A percentile compares a stretch with the other conserved stretches of the same genome.
phyloP scores from a whole-genome alignment of 1,140 invertebrate genomes.

The Procambarus virginalis region DNA sequence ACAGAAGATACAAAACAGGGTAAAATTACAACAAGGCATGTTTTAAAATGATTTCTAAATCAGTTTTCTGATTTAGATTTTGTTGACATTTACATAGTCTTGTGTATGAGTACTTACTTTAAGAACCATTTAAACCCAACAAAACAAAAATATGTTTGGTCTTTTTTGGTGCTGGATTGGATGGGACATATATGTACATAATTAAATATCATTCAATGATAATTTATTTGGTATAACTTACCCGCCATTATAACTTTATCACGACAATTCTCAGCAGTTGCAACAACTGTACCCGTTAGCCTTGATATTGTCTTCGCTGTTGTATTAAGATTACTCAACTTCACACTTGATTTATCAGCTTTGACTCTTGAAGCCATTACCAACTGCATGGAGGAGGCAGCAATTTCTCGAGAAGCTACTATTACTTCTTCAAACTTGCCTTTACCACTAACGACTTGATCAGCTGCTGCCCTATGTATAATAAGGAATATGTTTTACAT shows the following conservation, averaged over 20 bases:
- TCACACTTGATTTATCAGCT: slow-evolving; percentile 85
- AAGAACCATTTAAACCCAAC: no score
- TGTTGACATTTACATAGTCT: no score
- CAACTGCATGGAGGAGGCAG: slow-evolving; percentile 96
- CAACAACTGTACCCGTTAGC: slow-evolving; percentile 93
- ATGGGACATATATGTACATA: no score
- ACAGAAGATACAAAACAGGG: no score
- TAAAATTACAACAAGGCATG: no score
- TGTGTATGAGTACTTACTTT: no score
- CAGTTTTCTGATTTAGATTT: no score
- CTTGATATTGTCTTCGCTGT: slow-evolving; percentile 92
- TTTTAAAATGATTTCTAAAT: no score
- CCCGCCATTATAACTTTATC: slow-evolving; percentile 89
- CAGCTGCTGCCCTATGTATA: slow-evolving; percentile 86
- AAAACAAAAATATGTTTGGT: no score
- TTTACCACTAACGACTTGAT: slow-evolving; percentile 90
- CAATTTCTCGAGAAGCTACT: slow-evolving; percentile 97
- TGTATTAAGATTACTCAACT: slow-evolving; percentile 84
- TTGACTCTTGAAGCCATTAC: slow-evolving; percentile 96
- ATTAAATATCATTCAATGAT: no score
- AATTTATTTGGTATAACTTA: slow-evolving; percentile 73
- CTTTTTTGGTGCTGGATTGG: no score
- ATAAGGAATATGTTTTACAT: background rate
- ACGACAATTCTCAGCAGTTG: slow-evolving; percentile 90
- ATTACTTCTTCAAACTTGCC: slow-evolving; percentile 95